Conservation (phyloP, 2,888 invertebrate species). For the Nowickia ferox region DNA sequence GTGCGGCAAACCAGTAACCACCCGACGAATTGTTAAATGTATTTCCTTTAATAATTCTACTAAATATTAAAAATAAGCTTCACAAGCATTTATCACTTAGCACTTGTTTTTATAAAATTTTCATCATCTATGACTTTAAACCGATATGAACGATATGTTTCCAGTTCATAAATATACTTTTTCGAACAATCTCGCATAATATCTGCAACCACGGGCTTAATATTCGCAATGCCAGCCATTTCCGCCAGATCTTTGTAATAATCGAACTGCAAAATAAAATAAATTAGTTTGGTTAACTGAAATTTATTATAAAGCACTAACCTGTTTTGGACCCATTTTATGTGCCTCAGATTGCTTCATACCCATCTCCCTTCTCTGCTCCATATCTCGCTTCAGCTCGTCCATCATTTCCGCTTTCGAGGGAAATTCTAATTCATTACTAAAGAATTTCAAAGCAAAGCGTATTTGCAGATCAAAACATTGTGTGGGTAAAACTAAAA, state of each 20-base stretch:
- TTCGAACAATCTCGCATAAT: constrained; percentile 88
- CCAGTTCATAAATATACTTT: constrained; percentile 86
- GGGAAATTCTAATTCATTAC: constrained; percentile 86
- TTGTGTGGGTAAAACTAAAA: constrained; percentile 91
- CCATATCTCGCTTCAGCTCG: constrained; percentile 86
- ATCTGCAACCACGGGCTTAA: constrained; percentile 88
- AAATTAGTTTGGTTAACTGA: neutral
- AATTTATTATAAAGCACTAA: constrained; percentile 49
- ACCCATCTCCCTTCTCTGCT: constrained; percentile 85
- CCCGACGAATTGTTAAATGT: constrained; percentile 16
- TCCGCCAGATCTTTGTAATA: constrained; percentile 88
- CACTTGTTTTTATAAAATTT: constrained; percentile 76
- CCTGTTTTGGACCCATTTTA: constrained; percentile 83
- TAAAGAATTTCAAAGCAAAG: constrained; percentile 87
- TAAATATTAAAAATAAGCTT: neutral
- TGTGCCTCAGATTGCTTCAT: constrained; percentile 90
- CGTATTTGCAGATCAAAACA: constrained; percentile 91
- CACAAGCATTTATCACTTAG: constrained; percentile 19
- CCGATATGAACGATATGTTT: constrained; percentile 85
- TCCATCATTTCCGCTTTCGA: constrained; percentile 86
- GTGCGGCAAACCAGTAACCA: too few species aligned
- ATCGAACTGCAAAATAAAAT: constrained; percentile 83
- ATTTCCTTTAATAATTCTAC: neutral
- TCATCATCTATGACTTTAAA: constrained; percentile 88
- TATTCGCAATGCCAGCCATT: constrained; percentile 85